These are phyloP conservation scores for Sitobion miscanthi DNA, from an alignment of 1,140 invertebrate genomes.

Conservation along the genomic window DNA sequence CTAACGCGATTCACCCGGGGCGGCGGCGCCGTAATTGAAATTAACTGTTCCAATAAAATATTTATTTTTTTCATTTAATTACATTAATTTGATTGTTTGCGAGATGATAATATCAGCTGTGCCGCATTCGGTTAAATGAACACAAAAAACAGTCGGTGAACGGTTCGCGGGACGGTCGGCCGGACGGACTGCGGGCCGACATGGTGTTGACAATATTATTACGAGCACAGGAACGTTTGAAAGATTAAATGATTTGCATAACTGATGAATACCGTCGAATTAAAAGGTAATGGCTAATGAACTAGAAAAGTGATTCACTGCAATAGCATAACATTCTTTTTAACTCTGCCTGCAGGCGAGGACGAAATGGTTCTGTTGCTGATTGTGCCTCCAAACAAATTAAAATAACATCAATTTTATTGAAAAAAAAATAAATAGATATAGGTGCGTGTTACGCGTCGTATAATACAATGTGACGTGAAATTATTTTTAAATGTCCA, in stretches of 20 bases:
- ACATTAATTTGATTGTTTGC: neutral
- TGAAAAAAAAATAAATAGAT: neutral
- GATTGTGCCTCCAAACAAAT: neutral
- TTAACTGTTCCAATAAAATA: neutral
- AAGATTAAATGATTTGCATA: neutral
- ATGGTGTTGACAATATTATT: too few relatives aligned
- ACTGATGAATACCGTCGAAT: neutral
- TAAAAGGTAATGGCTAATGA: neutral
- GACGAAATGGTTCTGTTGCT: neutral
- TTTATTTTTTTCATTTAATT: neutral
- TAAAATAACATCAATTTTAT: neutral
- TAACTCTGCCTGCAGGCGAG: neutral
- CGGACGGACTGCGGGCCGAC: too few relatives aligned
- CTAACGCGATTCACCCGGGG: neutral
- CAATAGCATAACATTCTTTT: neutral
- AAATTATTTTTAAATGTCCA: neutral
- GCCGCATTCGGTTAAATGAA: neutral
- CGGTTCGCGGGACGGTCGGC: neutral
- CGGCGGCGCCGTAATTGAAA: neutral
- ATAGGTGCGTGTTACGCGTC: neutral
- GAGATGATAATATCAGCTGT: neutral
- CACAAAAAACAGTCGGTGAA: neutral
- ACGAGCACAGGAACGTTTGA: neutral
- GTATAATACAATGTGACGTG: neutral
- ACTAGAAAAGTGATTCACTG: neutral